Percentiles rank a stretch among this genome's conserved stretches.
Evolutionary conservation across 2,888 invertebrate genomes (phyloP).

Genomic region (Lysandra coridon): DNA sequence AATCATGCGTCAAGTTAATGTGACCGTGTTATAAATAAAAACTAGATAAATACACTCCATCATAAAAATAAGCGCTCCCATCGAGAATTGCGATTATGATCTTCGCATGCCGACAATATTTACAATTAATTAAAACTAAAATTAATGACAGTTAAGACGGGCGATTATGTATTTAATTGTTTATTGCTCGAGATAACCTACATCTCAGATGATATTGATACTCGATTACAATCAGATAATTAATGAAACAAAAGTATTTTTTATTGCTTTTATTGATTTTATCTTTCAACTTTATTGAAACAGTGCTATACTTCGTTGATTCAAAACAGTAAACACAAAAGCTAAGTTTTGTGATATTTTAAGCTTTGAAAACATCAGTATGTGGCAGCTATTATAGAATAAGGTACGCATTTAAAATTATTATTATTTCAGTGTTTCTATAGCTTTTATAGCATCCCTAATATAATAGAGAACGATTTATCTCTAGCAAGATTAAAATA

Average conservation of each 20-base stretch:
- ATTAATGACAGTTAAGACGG: slow-evolving; percentile 1
- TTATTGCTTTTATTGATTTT: slow-evolving; percentile 1
- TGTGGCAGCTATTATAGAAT: not conserved
- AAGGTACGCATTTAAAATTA: not conserved
- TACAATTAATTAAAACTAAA: slow-evolving; percentile 6
- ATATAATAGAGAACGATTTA: not conserved
- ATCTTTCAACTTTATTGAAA: not conserved
- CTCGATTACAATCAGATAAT: slow-evolving; percentile 19
- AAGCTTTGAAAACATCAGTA: not conserved
- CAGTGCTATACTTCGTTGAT: not conserved
- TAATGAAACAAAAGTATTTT: slow-evolving; percentile 10
- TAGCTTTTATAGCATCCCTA: too few relatives aligned
- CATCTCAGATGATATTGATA: slow-evolving; percentile 22
- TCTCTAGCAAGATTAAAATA: not conserved
- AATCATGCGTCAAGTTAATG: too few relatives aligned
- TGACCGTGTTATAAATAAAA: not conserved
- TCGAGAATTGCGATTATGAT: slow-evolving; percentile 21
- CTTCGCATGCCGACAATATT: slow-evolving; percentile 13
- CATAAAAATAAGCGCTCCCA: slow-evolving; percentile 1
- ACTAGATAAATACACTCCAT: not conserved
- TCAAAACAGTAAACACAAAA: not conserved
- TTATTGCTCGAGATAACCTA: slow-evolving; percentile 21
- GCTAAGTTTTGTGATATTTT: not conserved
- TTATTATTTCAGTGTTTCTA: too few relatives aligned
- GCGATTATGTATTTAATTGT: slow-evolving; percentile 24